These are phyloP conservation scores for Phylloscopus whistleri DNA, from an alignment of 2,113 vertebrate species.

Conservation along the genomic window DNA sequence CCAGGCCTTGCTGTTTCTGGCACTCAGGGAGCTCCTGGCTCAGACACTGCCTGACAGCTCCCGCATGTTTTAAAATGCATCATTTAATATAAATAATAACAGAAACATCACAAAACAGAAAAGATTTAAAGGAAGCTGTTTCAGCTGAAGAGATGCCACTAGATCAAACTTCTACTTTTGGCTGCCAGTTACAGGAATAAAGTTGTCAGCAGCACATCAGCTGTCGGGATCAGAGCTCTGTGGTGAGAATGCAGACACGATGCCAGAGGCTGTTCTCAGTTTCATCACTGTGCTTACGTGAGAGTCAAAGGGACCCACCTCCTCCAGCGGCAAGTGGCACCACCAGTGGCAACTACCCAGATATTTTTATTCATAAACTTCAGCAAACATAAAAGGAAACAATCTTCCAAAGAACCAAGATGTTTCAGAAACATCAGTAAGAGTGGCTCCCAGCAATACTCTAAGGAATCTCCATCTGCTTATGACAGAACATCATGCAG, in stretches of 20 bases:
- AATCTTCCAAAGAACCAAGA: not conserved
- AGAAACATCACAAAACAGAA: not conserved
- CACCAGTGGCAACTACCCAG: not conserved
- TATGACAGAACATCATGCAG: not conserved
- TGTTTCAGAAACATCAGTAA: not conserved
- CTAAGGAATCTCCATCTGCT: not conserved
- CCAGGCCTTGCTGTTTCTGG: not conserved
- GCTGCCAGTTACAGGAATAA: constrained; percentile 56
- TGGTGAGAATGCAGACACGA: constrained; percentile 10
- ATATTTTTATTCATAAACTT: constrained; percentile 34
- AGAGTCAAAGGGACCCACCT: not conserved
- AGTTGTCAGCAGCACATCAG: constrained; percentile 64
- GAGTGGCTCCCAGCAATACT: not conserved
- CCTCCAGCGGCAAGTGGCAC: not conserved
- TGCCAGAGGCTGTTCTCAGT: constrained; percentile 39
- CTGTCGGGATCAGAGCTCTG: constrained; percentile 29
- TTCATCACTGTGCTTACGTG: not conserved
- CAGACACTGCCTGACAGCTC: not conserved
- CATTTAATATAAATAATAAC: constrained; percentile 29
- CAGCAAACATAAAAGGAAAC: not conserved
- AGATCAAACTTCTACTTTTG: constrained; percentile 43
- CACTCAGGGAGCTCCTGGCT: not conserved
- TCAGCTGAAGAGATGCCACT: constrained; percentile 6
- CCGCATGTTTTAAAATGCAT: not conserved
- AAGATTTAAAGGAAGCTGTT: constrained; percentile 9